Base-by-base conservation (phyloP, 2,113 vertebrate species). In the Rhea americana region DNA sequence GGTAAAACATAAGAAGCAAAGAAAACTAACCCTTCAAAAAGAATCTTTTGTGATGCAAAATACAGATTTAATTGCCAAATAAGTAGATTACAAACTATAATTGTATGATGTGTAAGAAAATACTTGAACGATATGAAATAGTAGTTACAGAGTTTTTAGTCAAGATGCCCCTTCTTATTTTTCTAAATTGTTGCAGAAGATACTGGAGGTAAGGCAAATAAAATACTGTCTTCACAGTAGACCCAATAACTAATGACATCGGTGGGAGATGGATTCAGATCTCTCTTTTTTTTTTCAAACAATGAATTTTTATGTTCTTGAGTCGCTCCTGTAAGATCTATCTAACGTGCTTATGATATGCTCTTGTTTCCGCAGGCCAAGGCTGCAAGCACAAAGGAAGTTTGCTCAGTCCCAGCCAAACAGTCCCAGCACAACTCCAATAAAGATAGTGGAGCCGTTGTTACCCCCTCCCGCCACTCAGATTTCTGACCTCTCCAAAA, bases 381-480 rank as follows among this genome's bases (percentile, higher is more conserved):
- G 99, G 95, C 99, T 99, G 96, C 99, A 99, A 98, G 99, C 99
- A 96, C 99, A 99, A 98, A 98, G 99, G 97, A 99, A 99, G 97
- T 99, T 99, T 92, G 99, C 99, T 96, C 99, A 99, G 97, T 99
- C 99, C 67, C 99, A 99, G 98, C 99, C 99, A 96, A 99, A 99
- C 97, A 99, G 99, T 56, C 99, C 99, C 97, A 99, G 99, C 99
- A 99, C 98, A 97, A 99, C 99, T 80, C 99, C 99, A 73, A 97
- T 99, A 93, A 99, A 99, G 97, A 98, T 98, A 98, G 98, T 98
- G 82, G 99, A 99, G 94, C 97, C 98, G 35, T 96, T 98, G 93
- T 98, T 99, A 96, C 98, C 99, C 95, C 96, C 98, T 73, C 98
- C 98, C 83, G 98, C 98, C 90, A 98, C 98, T 84, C 99, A 99